Conservation (phyloP, 2,797 vertebrate genomes). For the Fratercula arctica region DNA sequence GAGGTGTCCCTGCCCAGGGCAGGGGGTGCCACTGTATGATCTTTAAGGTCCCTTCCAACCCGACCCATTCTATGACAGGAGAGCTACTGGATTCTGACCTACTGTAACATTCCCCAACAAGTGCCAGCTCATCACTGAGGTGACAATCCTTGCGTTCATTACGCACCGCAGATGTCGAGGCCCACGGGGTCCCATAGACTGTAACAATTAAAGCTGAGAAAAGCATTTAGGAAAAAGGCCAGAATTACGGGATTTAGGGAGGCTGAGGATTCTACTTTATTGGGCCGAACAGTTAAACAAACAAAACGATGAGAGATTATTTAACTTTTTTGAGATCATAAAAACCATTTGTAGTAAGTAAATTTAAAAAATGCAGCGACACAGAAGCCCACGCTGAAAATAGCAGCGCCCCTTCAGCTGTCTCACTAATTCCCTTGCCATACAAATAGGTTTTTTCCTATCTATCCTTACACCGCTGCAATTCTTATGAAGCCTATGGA, state of each 20-base stretch:
- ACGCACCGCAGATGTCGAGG: not conserved
- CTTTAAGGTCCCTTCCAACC: not conserved
- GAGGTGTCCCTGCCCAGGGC: not conserved
- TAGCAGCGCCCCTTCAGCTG: not conserved
- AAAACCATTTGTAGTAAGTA: not conserved
- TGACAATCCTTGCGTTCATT: not conserved
- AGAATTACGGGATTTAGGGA: not conserved
- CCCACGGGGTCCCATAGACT: fast-evolving
- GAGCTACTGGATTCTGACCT: not conserved
- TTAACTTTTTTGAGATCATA: not conserved
- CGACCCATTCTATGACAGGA: not conserved
- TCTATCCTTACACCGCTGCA: not conserved
- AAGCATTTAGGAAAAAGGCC: not conserved
- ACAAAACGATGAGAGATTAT: not conserved
- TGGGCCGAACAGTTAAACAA: not conserved
- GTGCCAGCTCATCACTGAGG: not conserved
- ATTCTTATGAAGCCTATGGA: not conserved
- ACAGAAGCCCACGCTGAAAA: not conserved
- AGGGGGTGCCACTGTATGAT: no score
- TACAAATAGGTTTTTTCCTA: not conserved
- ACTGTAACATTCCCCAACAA: not conserved
- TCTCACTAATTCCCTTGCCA: not conserved
- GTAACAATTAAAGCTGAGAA: not conserved
- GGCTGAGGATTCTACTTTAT: not conserved
- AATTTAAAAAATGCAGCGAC: not conserved